Evolutionary conservation across 2,113 vertebrate species (phyloP), one percentile per base, ranked within the genome.

Genomic region (Chrysemys picta): DNA sequence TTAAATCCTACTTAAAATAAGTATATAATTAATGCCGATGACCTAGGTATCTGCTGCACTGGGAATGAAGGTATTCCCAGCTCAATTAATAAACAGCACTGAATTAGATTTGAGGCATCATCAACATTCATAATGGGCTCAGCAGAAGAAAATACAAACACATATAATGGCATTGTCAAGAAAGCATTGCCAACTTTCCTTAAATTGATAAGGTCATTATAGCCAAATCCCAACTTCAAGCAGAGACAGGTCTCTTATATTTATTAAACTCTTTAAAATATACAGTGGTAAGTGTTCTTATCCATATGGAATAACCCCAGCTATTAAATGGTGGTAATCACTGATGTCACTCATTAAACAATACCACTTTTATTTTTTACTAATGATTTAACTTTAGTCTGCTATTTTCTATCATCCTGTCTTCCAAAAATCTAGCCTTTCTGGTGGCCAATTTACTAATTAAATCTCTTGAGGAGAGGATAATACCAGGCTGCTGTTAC

Each of bases 391-490:
- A 91, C 35, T 89, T 89, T 83, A 84, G 27, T 75, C 69, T 88
- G 22, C 47, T 93, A 84, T 96, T 88, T 93, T 92, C 91, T 95
- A 84, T 96, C 88, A 80, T 90, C 69, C 49, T 24, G 1, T 42
- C 87, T 90, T 80, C 49, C 42, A 88, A 8, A 13, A 47, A 45
- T 85, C 29, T 47, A 53, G 52, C 47, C 89, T 91, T 96, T 94
- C 72, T 87, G 87, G 91, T 88, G 75, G 85, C 56, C 81, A 94
- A 81, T 97, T 98, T 97, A 93, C 76, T n/a, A 89, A 21, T 83
- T 80, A 5, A 78, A 79, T 81, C 87, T 93, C 87, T 59, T 87
- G 59, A 82, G 59, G 72, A 94, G 85, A 27, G 85, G 84, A 96
- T 94, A n/a, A 92, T 96, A 92, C 85, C 88, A 92, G 31, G 45